These are phyloP conservation scores for Luffia ferchaultella DNA, from an alignment of 2,888 invertebrate genomes.

Conservation along the genomic window DNA sequence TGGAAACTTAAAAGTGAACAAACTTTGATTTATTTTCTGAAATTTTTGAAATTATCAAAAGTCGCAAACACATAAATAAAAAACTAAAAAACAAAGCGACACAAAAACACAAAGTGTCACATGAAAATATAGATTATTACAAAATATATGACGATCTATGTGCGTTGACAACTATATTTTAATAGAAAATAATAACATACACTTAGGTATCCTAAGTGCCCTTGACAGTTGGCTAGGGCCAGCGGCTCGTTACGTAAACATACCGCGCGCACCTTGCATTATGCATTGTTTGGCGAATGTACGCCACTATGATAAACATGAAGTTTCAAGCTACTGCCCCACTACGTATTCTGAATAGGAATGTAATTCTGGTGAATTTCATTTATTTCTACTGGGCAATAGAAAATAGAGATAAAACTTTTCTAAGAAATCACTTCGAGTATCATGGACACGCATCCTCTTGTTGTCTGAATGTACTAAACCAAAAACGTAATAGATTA, in stretches of 20 bases:
- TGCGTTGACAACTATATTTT: too few species aligned
- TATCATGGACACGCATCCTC: too few species aligned
- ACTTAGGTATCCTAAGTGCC: not conserved
- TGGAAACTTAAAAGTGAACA: too few species aligned
- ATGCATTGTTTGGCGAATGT: constrained; percentile 9
- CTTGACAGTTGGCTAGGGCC: not conserved
- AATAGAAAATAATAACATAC: not conserved
- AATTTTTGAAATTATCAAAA: not conserved
- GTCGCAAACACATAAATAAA: not conserved
- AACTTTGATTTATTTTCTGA: not conserved
- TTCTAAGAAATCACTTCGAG: too few species aligned
- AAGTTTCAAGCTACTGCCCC: not conserved
- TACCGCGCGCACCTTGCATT: constrained; percentile 1
- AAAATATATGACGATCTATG: too few species aligned
- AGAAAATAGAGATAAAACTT: too few species aligned
- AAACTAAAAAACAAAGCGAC: not conserved
- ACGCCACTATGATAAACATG: too few species aligned
- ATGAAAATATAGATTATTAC: too few species aligned
- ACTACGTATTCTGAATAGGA: not conserved
- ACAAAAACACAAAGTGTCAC: too few species aligned
- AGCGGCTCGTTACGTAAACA: not conserved
- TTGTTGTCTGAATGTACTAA: too few species aligned
- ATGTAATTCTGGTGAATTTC: not conserved
- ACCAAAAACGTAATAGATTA: too few species aligned
- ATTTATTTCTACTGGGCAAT: too few species aligned